Evolutionary conservation across 2,797 vertebrate genomes (phyloP), one percentile per base, ranked within the genome.

Genomic region (Limosa lapponica): DNA sequence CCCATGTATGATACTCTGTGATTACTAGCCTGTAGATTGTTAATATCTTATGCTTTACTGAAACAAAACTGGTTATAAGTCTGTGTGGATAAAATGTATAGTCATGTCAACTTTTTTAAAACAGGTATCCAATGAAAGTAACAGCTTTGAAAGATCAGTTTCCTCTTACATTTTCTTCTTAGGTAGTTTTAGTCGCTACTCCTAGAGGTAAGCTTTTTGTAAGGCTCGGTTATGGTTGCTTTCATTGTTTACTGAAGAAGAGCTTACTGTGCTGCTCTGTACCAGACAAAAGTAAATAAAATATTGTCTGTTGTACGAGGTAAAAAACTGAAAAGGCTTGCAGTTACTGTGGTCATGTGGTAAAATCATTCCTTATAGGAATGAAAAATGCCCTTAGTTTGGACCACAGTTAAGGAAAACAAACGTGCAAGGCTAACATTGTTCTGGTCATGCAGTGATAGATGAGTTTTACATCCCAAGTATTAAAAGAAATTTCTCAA

Each of bases 371-470:
- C 72, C 57, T 34, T 1, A 0, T 8, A 34, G 77, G 22, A 22
- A 7, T 1, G 22, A 10, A 39, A 77, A 62, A 13, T 34, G n/a
- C 12, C 30, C 23, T 13, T 5, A 18, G 28, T 2, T 44, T 7
- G 86, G 37, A 34, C 34, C 57, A 39, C 12, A 1, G 8, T 5
- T 7, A 5, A 12, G 43, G 34, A 32, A 16, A 54, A 41, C 34
- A 24, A 37, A n/a, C 1, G 52, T 74, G 48, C 3, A 37, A 1
- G 25, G 22, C 55, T 32, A 0, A 0, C 19, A 0, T 36, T 34
- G 49, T 57, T 71, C 44, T 25, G 48, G 51, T 37, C 43, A 0
- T 34, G 52, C 69, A 25, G 28, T 1, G 43, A 10, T 14, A 3
- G 20, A 15, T 15, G 41, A 48, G 44, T 70, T 74, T 18, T n/a